Base-by-base conservation (phyloP, 2,888 invertebrate genomes). In the Mycalesis mineus region DNA sequence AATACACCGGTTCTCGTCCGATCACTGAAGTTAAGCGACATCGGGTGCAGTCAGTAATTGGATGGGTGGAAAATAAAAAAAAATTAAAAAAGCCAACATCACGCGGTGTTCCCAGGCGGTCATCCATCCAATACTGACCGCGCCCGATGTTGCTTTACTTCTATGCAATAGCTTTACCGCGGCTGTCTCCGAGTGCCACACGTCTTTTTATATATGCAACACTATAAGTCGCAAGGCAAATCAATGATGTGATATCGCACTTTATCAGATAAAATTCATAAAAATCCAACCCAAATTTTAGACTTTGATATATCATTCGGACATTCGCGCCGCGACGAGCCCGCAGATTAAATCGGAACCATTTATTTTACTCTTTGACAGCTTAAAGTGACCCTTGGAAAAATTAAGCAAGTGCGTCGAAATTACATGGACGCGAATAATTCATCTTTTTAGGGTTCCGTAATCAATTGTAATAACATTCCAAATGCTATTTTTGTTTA, bases 1-100 rank as follows among this genome's bases (percentile, higher is more conserved):
- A 84, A 82, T 67, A 80, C 82, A 82, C 83, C 82, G 84, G 80
- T 83, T 84, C 83, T 84, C 84, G 82, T 84, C 84, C 82, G 84
- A 84, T 84, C 84, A 84, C 85, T 82, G 84, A 83, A 84, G 81
- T 83, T 81, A 84, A 83, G 82, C 82, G 84, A 80, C 82, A 75
- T 83, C 80, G 83, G 83, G 82, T 81, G 81, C 71, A 77, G 78
- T 83, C 78, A 84, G 82, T 84, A 84, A 84, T 84, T 83, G 81
- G 83, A 82, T 84, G 83, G 83, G 83, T 74, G 74, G n/a, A n/a
- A n/a, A n/a, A n/a, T n/a, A n/a, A n/a, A n/a, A n/a, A n/a, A n/a
- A n/a, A n/a, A n/a, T n/a, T n/a, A n/a, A n/a, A n/a, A n/a, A n/a
- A n/a, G n/a, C n/a, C n/a, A n/a, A n/a, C n/a, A n/a, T n/a, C n/a